Evolutionary conservation across 1,140 invertebrate species (phyloP), one percentile per base, ranked within the genome.

Genomic region (Sesamia nonagrioides): DNA sequence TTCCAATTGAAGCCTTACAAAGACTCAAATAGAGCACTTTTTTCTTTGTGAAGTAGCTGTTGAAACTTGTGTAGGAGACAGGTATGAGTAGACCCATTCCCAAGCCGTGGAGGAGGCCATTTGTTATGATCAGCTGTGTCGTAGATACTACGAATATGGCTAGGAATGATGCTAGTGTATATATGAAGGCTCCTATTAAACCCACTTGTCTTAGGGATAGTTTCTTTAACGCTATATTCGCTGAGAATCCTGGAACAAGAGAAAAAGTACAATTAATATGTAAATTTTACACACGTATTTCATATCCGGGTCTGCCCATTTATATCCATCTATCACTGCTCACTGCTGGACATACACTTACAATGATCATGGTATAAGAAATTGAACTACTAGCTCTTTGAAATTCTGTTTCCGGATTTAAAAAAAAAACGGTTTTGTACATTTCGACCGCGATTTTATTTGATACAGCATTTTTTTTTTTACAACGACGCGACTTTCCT

Each of bases 21-120:
- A 96, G 88, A 83, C 96, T 96, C 88, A 96, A 95, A 92, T 96
- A 95, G 75, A 96, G 91, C 15, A 96, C 92, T 84, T 94, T 95
- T 84, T 95, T 94, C 85, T 88, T 91, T 66, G 92, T 94, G 68
- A 95, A 95, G 63, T 94, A 95, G 69, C 90, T 92, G 61, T 95
- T 95, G 48, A 93, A 95, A 73, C 92, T 94, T 9, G 93, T 95
- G 52, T 95, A 95, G 5, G 91, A 89, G 7, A 93, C 88, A 1
- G 93, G 93, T 76, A 94, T 95, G 6, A 95, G 91, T 15, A 95
- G 82, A 6, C 94, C 94, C 91, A 92, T 92, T 72, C 94, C 93
- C 13, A 95, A 48, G 7, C 94, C 93, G 81, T 93, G 91, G 27
- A 95, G 86, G 48, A 95, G 88, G 37, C 94, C 92, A 86, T 94